Conservation (phyloP, 2,113 vertebrate genomes). For the Semnornis frantzii region DNA sequence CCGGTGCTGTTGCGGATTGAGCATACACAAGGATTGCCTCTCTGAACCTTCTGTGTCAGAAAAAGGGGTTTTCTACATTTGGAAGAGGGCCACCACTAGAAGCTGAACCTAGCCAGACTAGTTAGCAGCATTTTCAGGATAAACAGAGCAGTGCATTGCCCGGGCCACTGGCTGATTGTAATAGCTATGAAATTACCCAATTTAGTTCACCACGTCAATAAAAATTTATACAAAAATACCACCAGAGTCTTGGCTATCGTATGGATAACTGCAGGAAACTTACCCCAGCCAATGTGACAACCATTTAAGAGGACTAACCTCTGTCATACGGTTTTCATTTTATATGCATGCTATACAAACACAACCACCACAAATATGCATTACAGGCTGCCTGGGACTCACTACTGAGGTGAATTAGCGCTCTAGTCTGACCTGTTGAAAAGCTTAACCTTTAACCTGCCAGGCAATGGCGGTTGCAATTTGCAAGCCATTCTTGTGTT, state of each 20-base stretch:
- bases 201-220: conserved; percentile 57
- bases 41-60: background rate
- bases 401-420: conserved; percentile 67
- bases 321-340: conserved; percentile 73
- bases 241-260: conserved; percentile 48
- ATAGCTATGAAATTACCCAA: conserved; percentile 61
- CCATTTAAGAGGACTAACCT: conserved; percentile 63
- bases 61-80: conserved; percentile 11
- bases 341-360: conserved; percentile 42
- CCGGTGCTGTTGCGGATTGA: background rate
- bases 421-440: conserved; percentile 67
- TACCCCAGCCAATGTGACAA: conserved; percentile 59
- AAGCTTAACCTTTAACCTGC: conserved; percentile 66
- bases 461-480: conserved; percentile 60
- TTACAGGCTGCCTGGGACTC: conserved; percentile 60
- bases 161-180: conserved; percentile 48
- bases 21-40: background rate
- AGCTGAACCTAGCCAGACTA: conserved; percentile 31
- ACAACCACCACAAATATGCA: conserved; percentile 59
- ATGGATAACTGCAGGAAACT: conserved; percentile 35
- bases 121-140: conserved; percentile 33
- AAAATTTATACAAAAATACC: conserved; percentile 48
- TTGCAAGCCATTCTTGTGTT: conserved; percentile 61
- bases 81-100: conserved; percentile 9
- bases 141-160: conserved; percentile 32